Evolutionary conservation across 92 coral and sea anemone species (phyloP).

Genomic region (Phenganax stokvisi): DNA sequence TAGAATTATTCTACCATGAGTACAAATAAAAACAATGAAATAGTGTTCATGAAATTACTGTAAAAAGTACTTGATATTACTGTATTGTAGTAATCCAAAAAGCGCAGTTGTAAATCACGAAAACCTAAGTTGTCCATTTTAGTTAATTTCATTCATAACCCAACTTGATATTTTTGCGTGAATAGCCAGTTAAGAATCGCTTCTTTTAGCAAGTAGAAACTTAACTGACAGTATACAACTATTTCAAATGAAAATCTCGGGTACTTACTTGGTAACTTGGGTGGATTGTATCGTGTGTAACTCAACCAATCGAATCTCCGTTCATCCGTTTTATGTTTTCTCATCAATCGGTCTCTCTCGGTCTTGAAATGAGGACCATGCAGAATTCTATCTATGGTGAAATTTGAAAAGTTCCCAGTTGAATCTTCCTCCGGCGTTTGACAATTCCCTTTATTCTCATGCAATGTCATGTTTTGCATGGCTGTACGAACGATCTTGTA

Average conservation of each 20-base stretch:
- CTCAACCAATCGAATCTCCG: conserved; percentile 62
- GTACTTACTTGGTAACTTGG: conserved; percentile 93
- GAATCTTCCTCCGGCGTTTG: neutral
- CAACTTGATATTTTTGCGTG: too few relatives aligned
- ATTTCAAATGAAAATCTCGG: neutral
- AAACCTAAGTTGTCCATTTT: too few relatives aligned
- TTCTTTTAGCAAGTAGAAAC: too few relatives aligned
- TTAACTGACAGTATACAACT: too few relatives aligned
- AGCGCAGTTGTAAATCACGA: too few relatives aligned
- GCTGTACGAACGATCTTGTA: neutral
- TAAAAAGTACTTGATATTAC: too few relatives aligned
- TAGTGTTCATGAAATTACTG: too few relatives aligned
- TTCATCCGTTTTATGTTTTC: neutral
- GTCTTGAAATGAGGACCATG: conserved; percentile 35
- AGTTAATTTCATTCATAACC: too few relatives aligned
- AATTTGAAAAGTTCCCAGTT: conserved; percentile 48
- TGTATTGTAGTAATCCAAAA: too few relatives aligned
- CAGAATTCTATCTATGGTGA: conserved; percentile 85
- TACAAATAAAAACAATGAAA: too few relatives aligned
- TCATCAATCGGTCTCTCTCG: neutral
- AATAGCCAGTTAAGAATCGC: too few relatives aligned
- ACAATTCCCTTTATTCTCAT: neutral
- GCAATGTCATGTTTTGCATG: neutral
- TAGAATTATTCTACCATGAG: too few relatives aligned
- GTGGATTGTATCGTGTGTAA: conserved; percentile 88